Conservation (phyloP, 2,888 invertebrate genomes). For the Neoitamus cyanurus region DNA sequence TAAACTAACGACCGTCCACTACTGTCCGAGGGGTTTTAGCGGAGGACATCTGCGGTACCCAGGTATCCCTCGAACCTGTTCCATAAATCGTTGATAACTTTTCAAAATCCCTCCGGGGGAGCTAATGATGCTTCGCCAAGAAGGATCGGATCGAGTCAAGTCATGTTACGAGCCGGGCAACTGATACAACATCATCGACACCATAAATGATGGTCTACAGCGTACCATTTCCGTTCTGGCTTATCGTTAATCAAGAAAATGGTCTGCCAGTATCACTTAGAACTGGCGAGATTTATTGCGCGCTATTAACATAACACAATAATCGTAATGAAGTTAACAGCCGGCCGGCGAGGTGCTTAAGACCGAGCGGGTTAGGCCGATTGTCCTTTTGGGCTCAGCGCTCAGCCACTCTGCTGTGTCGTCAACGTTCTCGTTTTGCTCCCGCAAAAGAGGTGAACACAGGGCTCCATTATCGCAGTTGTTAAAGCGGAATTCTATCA, state of each 20-base stretch:
- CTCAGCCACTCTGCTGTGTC: background rate
- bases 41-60: conserved; percentile 4
- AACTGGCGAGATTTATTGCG: conserved; percentile 34
- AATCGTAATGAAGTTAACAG: conserved; percentile 41
- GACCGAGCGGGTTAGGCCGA: background rate
- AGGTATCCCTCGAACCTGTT: conserved; percentile 7
- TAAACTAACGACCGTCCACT: conserved; percentile 21
- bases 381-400: background rate
- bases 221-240: conserved; percentile 49
- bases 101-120: conserved; percentile 46
- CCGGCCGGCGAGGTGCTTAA: background rate
- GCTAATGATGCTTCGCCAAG: conserved; percentile 36
- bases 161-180: conserved; percentile 17
- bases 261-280: conserved; percentile 29
- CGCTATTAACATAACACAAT: conserved; percentile 38
- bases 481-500: conserved; percentile 28
- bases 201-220: conserved; percentile 44
- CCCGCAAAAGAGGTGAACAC: background rate
- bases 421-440: background rate
- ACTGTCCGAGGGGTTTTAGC: background rate
- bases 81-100: conserved; percentile 44
- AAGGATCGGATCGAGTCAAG: conserved; percentile 12
- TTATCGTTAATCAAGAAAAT: conserved; percentile 50
- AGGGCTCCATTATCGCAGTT: conserved; percentile 15
- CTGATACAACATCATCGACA: conserved; percentile 40